These are phyloP conservation scores for Platycnemis pennipes DNA, from an alignment of 2,888 invertebrate species.

Conservation along the genomic window DNA sequence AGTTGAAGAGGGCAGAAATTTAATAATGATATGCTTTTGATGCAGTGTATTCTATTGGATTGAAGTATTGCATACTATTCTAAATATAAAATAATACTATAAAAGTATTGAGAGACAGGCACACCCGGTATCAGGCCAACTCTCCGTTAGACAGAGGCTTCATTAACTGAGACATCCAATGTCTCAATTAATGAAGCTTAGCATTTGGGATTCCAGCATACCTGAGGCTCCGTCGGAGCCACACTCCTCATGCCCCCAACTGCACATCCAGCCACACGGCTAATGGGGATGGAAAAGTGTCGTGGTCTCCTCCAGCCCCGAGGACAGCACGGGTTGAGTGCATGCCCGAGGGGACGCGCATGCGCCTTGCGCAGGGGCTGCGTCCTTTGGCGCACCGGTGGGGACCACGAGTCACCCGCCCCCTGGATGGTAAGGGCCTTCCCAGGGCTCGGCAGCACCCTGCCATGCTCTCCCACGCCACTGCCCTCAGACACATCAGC, in stretches of 20 bases:
- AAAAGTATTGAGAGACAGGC: too few relatives aligned
- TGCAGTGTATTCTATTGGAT: too few relatives aligned
- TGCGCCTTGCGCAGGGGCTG: constrained; percentile 51
- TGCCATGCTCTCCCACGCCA: background rate
- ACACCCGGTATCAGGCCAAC: too few relatives aligned
- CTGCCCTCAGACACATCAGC: constrained; percentile 70
- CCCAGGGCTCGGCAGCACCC: background rate
- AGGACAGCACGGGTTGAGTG: constrained; percentile 54
- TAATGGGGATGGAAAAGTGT: constrained; percentile 43
- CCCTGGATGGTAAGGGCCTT: background rate
- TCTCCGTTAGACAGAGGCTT: too few relatives aligned
- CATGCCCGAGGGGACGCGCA: constrained; percentile 11
- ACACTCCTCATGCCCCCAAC: background rate
- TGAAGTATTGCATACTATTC: too few relatives aligned
- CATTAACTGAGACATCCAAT: too few relatives aligned
- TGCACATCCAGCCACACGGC: background rate
- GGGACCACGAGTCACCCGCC: background rate
- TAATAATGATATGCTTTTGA: too few relatives aligned
- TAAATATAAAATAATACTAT: too few relatives aligned
- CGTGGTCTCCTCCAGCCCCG: constrained; percentile 52
- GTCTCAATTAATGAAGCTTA: too few relatives aligned
- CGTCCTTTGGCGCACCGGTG: constrained; percentile 40
- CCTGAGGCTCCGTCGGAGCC: constrained; percentile 33
- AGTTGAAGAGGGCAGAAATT: too few relatives aligned
- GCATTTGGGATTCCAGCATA: background rate